Evolutionary conservation across 2,888 invertebrate species (phyloP), one percentile per base, ranked within the genome.

Genomic region (Lepidochrysops patricia): DNA sequence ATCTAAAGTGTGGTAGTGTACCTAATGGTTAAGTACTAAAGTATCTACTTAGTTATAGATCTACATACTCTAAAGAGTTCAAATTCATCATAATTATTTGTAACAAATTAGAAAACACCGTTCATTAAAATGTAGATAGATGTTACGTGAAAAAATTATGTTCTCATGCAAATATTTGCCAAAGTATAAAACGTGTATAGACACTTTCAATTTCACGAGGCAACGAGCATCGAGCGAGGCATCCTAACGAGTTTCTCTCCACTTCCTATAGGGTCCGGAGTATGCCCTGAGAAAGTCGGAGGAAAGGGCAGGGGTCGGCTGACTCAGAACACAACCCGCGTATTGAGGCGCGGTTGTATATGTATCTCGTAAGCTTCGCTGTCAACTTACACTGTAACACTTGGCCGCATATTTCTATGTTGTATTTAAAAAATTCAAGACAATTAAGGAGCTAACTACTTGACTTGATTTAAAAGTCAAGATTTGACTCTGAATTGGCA

Each of bases 221-320:
- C 15, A 43, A 43, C 43, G 23, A 43, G 43, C 23, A 23, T 43
- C 43, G 43, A 29, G 9, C 4, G 43, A 43, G 43, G 43, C 19
- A 23, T 43, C 43, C 43, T 15, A 57, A 15, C 57, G 19, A 43
- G 43, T 13, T 43, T 43, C 43, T 9, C 43, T 15, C 23, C 9
- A 43, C 43, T 43, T 43, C 43, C 19, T 19, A 43, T 43, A 43
- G 1, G 2, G 4, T n/a, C 37, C 5, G 1, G 2, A 37, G 37
- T n/a, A 29, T 12, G 23, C 52, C 49, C 60, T 60, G 60, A 48
- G 57, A 57, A 57, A 19, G 23, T 35, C 12, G 26, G n/a, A 61
- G 25, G 25, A 12, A 50, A 54, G 54, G 32, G 29, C 54, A 54
- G 19, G 54, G 54, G 54, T 54, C 54, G 32, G 12, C 54, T 29